Evolutionary conservation across 2,888 invertebrate species (phyloP).

Genomic region (Drosophila mimica): DNA sequence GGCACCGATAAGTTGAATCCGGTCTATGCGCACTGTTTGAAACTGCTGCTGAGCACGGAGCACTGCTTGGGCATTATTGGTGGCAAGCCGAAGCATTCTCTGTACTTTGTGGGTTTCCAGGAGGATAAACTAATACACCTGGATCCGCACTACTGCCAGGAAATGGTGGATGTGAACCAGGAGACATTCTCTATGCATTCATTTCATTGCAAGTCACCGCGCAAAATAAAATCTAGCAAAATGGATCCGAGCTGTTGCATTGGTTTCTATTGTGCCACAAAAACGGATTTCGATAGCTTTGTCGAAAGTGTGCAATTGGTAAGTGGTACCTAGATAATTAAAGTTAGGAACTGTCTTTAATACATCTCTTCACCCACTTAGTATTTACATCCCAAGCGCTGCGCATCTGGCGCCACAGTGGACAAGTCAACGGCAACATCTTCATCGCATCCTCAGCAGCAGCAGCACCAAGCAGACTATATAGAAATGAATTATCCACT

Average conservation of each 20-base stretch:
- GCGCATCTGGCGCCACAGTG: constrained; percentile 76
- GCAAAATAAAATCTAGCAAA: constrained; percentile 93
- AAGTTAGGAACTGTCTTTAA: not conserved
- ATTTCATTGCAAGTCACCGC: constrained; percentile 94
- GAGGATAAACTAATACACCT: constrained; percentile 96
- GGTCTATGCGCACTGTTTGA: constrained; percentile 93
- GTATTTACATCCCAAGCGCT: constrained; percentile 86
- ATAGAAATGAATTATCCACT: constrained; percentile 90
- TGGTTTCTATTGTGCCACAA: constrained; percentile 93
- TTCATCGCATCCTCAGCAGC: constrained; percentile 46
- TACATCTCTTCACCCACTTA: constrained; percentile 57
- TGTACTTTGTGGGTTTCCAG: constrained; percentile 97
- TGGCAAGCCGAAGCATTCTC: constrained; percentile 95
- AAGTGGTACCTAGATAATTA: constrained; percentile 29
- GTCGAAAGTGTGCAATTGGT: constrained; percentile 89
- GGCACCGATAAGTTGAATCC: constrained; percentile 95
- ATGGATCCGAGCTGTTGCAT: constrained; percentile 97
- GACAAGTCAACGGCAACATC: constrained; percentile 57
- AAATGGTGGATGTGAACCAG: constrained; percentile 93
- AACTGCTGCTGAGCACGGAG: constrained; percentile 91
- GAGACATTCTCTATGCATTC: constrained; percentile 91
- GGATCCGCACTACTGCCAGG: constrained; percentile 97
- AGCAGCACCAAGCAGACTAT: constrained; percentile 53
- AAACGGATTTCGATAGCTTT: constrained; percentile 91
- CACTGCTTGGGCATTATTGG: constrained; percentile 96